Base-by-base conservation (phyloP, 2,113 vertebrate genomes). In the Theropithecus gelada region DNA sequence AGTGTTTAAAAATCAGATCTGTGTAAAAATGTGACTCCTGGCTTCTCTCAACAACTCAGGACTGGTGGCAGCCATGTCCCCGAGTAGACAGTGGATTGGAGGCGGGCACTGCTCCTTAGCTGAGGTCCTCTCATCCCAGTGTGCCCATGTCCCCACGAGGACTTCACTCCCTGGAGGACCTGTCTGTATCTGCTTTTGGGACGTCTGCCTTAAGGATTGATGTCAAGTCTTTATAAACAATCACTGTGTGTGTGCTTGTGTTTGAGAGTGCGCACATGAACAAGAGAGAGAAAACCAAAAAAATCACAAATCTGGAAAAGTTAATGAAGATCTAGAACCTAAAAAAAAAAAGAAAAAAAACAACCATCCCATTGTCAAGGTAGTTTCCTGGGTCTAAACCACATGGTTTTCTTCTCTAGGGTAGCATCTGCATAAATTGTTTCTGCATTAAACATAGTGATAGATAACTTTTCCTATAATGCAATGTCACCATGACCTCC, bases 401-500 rank as follows among this genome's bases (percentile, higher is more conserved):
- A 88, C 35, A 70, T 25, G 94, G 6, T 91, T 82, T 93, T 93
- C 40, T 91, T 94, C 43, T 85, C 50, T 55, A 66, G 25, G 43
- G n/a, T 22, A 73, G 61, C 80, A 50, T 66, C 16, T 80, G 9
- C 59, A 81, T n/a, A 80, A 50, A 8, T 61, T 95, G 57, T n/a
- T 76, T 81, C 38, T 88, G 4, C 27, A 61, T 82, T 70, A 88
- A 23, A 92, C 25, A 85, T 25, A 91, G 45, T 73, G 75, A 64
- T 5, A 79, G 50, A 27, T 86, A 78, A 57, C 68, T 95, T 64
- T 38, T 94, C 38, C 23, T 76, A 48, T 4, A 94, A 76, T 35
- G 23, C 43, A 95, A 50, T 70, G 55, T 79, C 76, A 95, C 6
- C 22, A 61, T 30, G 30, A 88, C 81, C 32, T 57, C 70, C 70